Base-by-base conservation (phyloP, 2,113 vertebrate genomes). In the Piaya cayana region DNA sequence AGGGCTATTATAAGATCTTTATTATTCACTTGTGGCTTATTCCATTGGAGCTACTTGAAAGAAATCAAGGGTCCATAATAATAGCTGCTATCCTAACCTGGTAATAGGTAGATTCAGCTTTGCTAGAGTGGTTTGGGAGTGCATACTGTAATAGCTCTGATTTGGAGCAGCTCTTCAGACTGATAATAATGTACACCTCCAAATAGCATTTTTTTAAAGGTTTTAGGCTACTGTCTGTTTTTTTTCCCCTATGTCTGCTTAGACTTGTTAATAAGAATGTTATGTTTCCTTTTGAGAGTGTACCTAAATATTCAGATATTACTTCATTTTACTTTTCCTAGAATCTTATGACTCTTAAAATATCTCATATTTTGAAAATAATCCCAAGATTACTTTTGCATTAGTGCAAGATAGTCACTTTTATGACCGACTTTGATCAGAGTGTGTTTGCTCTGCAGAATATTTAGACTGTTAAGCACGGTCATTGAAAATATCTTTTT, bases 21-120 rank as follows among this genome's bases (percentile, higher is more conserved):
- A 98, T 98, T 98, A 98, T 98, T 98, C 98, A 98, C 97, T 98
- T 98, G 97, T 98, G 97, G 94, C 96, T 97, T 98, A 97, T 97
- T 97, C 97, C 97, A 97, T 92, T 96, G 97, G 96, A 97, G 84
- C 95, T 97, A 91, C 97, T 97, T 98, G 96, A 98, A 98, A 97
- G 97, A 97, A 98, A 97, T 97, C 97, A 97, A 97, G 93, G 94
- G 93, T 85, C 94, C 49, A 9, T 96, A 85, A 98, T 97, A 98
- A 98, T 98, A 98, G 98, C 97, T 93, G 90, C 97, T 94, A 85
- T 94, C 95, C 92, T 96, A 97, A 97, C 97, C 98, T 97, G 94
- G 97, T 96, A 98, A 98, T 97, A 97, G 97, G 95, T 97, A 95
- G 97, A 97, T 98, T 97, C 97, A 95, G 97, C 96, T 97, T 97